Conservation (phyloP, 2,797 vertebrate species). For the Scarus forsteni region DNA sequence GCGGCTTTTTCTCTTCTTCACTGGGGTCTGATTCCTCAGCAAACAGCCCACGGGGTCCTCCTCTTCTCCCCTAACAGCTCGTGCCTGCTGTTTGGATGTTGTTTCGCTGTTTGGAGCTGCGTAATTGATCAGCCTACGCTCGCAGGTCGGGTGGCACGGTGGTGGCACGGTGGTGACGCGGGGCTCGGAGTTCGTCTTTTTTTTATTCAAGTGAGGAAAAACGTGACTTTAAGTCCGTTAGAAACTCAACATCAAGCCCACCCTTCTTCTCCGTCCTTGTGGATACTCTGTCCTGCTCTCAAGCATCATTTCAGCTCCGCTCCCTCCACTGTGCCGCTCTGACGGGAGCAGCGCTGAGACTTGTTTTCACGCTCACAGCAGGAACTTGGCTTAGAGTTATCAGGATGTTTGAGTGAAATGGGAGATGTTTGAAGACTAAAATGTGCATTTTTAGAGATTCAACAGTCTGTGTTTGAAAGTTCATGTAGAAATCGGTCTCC, state of each 20-base stretch:
- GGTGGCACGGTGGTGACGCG: background rate
- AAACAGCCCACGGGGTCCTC: fast-evolving
- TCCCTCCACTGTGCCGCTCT: background rate
- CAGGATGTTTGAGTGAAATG: background rate
- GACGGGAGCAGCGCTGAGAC: background rate
- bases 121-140: background rate
- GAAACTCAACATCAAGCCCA: background rate
- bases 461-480: background rate
- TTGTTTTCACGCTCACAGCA: background rate
- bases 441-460: too few species aligned
- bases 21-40: background rate
- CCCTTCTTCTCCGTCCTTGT: background rate
- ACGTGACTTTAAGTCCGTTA: background rate
- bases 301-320: background rate
- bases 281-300: background rate
- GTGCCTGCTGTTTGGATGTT: too few species aligned
- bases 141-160: background rate
- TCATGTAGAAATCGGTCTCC: too few species aligned
- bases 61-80: background rate
- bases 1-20: background rate
- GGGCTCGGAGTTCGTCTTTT: background rate
- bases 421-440: background rate
- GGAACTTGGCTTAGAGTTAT: background rate
- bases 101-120: background rate
- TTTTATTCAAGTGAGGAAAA: background rate